A percentile compares a stretch with the other conserved stretches of the same genome.
These are phyloP conservation scores for Mionectes macconnelli DNA, from an alignment of 2,113 vertebrate species.

Conservation along the genomic window DNA sequence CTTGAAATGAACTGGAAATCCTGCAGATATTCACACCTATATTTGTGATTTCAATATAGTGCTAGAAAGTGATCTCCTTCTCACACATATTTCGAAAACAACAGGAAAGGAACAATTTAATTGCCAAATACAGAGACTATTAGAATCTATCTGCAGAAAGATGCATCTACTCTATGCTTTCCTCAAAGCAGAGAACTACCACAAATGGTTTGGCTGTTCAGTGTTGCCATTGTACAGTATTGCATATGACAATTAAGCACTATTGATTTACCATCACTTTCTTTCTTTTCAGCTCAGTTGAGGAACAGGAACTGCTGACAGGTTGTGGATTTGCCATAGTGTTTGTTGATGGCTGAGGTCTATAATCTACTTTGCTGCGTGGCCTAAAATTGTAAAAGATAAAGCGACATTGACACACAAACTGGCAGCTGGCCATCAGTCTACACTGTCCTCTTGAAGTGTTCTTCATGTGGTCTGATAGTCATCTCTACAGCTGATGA, in stretches of 20 bases:
- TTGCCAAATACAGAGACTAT: background rate
- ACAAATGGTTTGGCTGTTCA: background rate
- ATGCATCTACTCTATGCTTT: background rate
- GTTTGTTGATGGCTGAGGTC: conserved; percentile 22
- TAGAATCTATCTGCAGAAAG: background rate
- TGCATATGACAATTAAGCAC: conserved; percentile 9
- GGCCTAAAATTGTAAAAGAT: conserved; percentile 2
- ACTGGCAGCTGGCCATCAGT: background rate
- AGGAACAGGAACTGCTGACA: conserved; percentile 34
- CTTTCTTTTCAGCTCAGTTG: conserved; percentile 28
- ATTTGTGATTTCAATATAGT: background rate
- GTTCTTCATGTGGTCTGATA: background rate
- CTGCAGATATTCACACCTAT: background rate
- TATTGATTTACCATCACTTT: conserved; percentile 49
- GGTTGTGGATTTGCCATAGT: background rate
- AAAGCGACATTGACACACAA: conserved; percentile 16
- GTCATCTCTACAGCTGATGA: background rate
- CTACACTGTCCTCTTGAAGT: background rate
- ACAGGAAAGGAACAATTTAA: background rate
- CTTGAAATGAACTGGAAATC: background rate
- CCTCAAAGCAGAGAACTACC: background rate
- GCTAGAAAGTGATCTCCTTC: background rate
- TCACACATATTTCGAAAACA: background rate
- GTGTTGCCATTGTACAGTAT: background rate
- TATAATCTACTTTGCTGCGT: conserved; percentile 42